Conservation (phyloP, 1,140 invertebrate species). For the Macrostomum lignano region DNA sequence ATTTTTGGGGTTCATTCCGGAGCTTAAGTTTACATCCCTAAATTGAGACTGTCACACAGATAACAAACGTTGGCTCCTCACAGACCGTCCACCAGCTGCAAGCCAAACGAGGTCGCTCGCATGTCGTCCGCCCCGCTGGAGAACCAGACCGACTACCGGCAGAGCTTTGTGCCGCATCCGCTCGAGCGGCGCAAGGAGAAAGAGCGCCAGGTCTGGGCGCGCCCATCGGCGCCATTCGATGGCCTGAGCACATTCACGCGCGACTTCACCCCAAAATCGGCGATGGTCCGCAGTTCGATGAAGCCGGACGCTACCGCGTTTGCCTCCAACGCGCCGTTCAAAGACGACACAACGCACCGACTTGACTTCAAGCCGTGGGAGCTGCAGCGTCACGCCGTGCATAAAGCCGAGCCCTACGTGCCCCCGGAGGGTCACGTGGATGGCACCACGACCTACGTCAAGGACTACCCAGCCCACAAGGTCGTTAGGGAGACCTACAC, state of each 20-base stretch:
- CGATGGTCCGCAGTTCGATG: conserved; percentile 11
- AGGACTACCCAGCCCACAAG: conserved; percentile 6
- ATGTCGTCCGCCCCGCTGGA: conserved; percentile 12
- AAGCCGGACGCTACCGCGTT: conserved; percentile 16
- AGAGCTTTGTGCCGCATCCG: conserved; percentile 6
- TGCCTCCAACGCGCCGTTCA: conserved; percentile 16
- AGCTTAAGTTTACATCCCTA: no score
- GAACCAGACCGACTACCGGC: conserved; percentile 7
- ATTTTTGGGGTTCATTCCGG: no score
- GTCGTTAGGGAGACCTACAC: no score
- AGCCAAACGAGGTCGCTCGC: conserved; percentile 14
- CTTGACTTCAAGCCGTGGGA: conserved; percentile 23
- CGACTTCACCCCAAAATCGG: conserved; percentile 17
- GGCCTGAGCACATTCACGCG: conserved; percentile 19
- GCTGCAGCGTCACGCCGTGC: conserved; percentile 13
- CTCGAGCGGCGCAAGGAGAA: conserved; percentile 3
- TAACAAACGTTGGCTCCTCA: no score
- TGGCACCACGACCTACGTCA: conserved; percentile 8
- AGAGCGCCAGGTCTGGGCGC: neutral
- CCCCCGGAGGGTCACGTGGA: conserved; percentile 9
- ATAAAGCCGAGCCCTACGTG: conserved; percentile 12
- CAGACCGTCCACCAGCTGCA: conserved; percentile 14
- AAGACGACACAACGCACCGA: conserved; percentile 20
- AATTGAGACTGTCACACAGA: no score
- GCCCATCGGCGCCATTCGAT: conserved; percentile 13